A percentile compares a stretch with the other conserved stretches of the same genome.
phyloP scores from a whole-genome alignment of 1,140 invertebrate genomes.

The Lepidotrigona ventralis region DNA sequence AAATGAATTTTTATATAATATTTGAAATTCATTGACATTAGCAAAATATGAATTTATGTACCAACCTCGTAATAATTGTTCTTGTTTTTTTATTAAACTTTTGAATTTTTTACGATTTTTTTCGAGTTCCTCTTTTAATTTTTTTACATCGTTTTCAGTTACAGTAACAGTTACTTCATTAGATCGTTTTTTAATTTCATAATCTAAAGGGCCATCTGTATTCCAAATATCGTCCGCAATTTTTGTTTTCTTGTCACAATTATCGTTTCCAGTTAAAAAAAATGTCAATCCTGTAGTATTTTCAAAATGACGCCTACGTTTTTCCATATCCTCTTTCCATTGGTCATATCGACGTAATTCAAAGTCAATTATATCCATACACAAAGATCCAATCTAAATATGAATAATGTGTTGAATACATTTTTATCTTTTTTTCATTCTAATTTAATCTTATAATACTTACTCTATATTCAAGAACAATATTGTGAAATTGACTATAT shows the following conservation, averaged over 20 bases:
- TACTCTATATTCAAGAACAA: constrained; percentile 94
- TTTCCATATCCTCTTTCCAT: constrained; percentile 95
- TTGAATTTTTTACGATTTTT: constrained; percentile 89
- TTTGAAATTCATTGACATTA: constrained; percentile 7
- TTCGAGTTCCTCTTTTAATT: constrained; percentile 90
- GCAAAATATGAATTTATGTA: constrained; percentile 30
- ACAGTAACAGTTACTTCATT: constrained; percentile 64
- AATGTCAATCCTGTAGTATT: constrained; percentile 75
- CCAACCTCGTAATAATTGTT: constrained; percentile 90
- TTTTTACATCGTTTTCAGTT: constrained; percentile 79
- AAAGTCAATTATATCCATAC: constrained; percentile 97
- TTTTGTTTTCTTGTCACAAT: constrained; percentile 74
- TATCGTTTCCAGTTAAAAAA: constrained; percentile 69
- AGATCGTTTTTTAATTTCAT: constrained; percentile 73
- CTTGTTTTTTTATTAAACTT: constrained; percentile 93
- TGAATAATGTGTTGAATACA: constrained; percentile 62
- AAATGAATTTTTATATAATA: constrained; percentile 42
- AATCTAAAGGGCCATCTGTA: constrained; percentile 74
- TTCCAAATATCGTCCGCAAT: constrained; percentile 76
- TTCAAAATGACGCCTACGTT: constrained; percentile 77
- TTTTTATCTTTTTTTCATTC: background rate
- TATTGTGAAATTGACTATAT: constrained; percentile 96
- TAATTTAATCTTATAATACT: constrained; percentile 57
- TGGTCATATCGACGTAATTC: constrained; percentile 95
- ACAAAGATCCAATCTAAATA: constrained; percentile 93